These are phyloP conservation scores for Tridacna gigas DNA, from an alignment of 2,888 invertebrate species.

Conservation along the genomic window DNA sequence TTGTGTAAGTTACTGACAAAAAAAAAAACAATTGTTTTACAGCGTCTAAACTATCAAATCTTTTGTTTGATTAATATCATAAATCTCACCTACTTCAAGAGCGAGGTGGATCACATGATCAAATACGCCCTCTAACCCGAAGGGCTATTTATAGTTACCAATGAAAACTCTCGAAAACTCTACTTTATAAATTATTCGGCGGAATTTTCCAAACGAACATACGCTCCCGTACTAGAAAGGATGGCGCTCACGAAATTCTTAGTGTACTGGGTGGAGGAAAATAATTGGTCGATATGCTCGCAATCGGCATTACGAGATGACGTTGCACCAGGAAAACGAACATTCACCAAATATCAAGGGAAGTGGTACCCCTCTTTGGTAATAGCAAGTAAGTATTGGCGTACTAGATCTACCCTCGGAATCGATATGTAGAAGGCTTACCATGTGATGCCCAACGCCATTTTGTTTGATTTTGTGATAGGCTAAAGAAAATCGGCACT, in stretches of 20 bases:
- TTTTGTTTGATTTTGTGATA: constrained; percentile 27
- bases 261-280: constrained; percentile 35
- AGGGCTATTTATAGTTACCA: constrained; percentile 20
- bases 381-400: constrained; percentile 35
- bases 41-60: neutral
- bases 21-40: neutral
- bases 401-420: too few relatives aligned
- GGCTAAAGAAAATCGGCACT: neutral
- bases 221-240: too few relatives aligned
- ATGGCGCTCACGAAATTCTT: constrained; percentile 33
- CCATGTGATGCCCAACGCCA: constrained; percentile 28
- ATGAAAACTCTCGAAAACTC: constrained; percentile 13
- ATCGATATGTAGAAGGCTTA: too few relatives aligned
- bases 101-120: neutral
- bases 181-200: neutral
- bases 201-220: too few relatives aligned
- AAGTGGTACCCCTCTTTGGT: constrained; percentile 35
- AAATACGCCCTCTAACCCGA: constrained; percentile 32
- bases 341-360: constrained; percentile 31
- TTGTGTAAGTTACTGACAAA: neutral
- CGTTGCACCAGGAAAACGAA: constrained; percentile 27
- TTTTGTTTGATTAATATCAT: neutral
- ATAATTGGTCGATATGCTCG: constrained; percentile 28
- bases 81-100: neutral
- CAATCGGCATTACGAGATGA: constrained; percentile 35